These are phyloP conservation scores for Erpornis zantholeuca DNA, from an alignment of 2,113 vertebrate species.

Conservation along the genomic window DNA sequence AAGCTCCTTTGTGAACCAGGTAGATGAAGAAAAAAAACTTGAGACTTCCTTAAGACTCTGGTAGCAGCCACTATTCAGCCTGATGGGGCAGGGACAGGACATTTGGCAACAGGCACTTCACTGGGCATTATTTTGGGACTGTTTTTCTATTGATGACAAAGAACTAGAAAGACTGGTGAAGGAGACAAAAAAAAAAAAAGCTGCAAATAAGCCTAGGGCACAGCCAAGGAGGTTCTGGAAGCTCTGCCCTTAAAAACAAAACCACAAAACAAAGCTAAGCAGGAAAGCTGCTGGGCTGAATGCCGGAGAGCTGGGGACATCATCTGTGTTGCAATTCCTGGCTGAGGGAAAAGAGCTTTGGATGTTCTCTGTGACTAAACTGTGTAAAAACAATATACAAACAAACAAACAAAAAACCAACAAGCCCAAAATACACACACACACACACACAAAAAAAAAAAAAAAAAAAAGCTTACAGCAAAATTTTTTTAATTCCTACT, in stretches of 20 bases:
- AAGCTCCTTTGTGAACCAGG: neutral
- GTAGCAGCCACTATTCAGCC: neutral
- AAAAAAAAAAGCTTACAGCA: neutral
- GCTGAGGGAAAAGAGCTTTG: neutral
- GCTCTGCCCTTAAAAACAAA: neutral
- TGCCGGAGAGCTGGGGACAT: accelerated
- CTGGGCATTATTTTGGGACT: neutral
- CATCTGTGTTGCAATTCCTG: neutral
- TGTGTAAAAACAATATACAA: neutral
- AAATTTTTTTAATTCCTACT: neutral
- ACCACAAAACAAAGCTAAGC: neutral
- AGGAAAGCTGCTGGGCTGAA: neutral
- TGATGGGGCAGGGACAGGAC: neutral
- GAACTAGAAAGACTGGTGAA: neutral
- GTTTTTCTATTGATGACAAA: neutral
- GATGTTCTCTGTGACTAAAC: neutral
- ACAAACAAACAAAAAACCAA: neutral
- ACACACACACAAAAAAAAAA: neutral
- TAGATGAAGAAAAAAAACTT: neutral
- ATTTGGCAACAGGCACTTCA: neutral
- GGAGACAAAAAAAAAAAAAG: neutral
- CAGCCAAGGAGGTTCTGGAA: neutral
- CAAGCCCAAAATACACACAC: neutral
- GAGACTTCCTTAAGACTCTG: neutral
- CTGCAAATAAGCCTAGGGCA: neutral